Conservation (phyloP, 2,888 invertebrate species). For the Phania funesta region DNA sequence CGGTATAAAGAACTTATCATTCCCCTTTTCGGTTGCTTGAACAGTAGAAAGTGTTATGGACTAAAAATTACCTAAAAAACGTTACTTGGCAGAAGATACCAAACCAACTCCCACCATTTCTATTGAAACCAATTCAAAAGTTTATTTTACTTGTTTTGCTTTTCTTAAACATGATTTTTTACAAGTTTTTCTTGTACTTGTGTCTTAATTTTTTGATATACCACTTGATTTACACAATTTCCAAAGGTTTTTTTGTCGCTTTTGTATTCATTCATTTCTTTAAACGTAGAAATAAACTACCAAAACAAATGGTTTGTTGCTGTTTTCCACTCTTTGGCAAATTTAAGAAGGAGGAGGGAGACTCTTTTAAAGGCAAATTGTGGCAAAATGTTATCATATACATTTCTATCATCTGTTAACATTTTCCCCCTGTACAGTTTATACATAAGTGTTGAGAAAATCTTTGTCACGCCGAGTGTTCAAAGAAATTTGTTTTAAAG, state of each 20-base stretch:
- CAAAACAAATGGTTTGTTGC: background rate
- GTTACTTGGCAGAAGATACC: background rate
- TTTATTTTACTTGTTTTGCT: constrained; percentile 26
- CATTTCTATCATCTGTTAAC: constrained; percentile 47
- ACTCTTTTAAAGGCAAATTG: background rate
- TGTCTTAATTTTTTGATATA: constrained; percentile 42
- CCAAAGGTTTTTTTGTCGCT: constrained; percentile 17
- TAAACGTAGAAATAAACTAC: background rate
- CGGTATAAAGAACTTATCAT: background rate
- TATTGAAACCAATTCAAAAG: constrained; percentile 25
- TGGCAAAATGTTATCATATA: constrained; percentile 54
- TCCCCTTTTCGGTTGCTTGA: background rate
- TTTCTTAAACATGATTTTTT: constrained; percentile 53
- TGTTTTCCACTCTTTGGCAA: background rate
- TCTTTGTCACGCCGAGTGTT: constrained; percentile 53
- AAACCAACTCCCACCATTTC: constrained; percentile 15
- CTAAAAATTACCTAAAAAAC: constrained; percentile 12
- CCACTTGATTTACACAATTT: constrained; percentile 63
- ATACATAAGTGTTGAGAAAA: constrained; percentile 49
- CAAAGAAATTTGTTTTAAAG: constrained; percentile 31
- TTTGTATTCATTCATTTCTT: constrained; percentile 10
- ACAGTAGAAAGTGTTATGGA: background rate
- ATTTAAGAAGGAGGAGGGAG: background rate
- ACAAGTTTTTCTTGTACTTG: constrained; percentile 15
- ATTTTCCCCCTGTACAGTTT: background rate